Evolutionary conservation across 2,888 invertebrate species (phyloP).

Genomic region (Idaea dimidiata): DNA sequence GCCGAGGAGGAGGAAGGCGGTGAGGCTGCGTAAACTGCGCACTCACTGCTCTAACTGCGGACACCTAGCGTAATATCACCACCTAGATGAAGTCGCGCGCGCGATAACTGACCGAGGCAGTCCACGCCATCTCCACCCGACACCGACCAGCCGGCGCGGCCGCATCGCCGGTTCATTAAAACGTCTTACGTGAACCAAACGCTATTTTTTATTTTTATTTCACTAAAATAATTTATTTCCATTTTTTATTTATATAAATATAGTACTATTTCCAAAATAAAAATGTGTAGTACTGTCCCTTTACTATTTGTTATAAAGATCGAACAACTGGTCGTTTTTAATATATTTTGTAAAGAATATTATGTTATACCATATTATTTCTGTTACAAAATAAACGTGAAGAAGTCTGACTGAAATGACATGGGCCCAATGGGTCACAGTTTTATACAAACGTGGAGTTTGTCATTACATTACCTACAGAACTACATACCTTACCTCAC

Average conservation of each 20-base stretch:
- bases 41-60: not conserved
- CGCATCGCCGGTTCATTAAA: slow-evolving; percentile 57
- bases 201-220: slow-evolving; percentile 63
- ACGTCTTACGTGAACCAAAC: slow-evolving; percentile 55
- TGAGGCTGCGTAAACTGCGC: slow-evolving; percentile 66
- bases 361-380: slow-evolving; percentile 63
- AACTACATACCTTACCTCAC: slow-evolving; percentile 25
- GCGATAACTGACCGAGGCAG: slow-evolving; percentile 7
- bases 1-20: slow-evolving; percentile 89
- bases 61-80: slow-evolving; percentile 10
- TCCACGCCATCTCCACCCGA: slow-evolving; percentile 26
- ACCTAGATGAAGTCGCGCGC: not conserved
- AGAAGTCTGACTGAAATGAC: slow-evolving; percentile 68
- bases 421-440: slow-evolving; percentile 50
- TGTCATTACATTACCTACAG: slow-evolving; percentile 55
- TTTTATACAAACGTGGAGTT: slow-evolving; percentile 53
- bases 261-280: slow-evolving; percentile 69
- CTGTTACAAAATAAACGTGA: slow-evolving; percentile 66
- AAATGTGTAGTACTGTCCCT: slow-evolving; percentile 60
- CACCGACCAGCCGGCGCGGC: slow-evolving; percentile 43
- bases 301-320: slow-evolving; percentile 31
- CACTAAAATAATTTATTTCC: slow-evolving; percentile 78
- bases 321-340: slow-evolving; percentile 28
- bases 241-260: slow-evolving; percentile 79
- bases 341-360: slow-evolving; percentile 56